Evolutionary conservation across 2,113 vertebrate genomes (phyloP).

Genomic region (Crotophaga sulcirostris): DNA sequence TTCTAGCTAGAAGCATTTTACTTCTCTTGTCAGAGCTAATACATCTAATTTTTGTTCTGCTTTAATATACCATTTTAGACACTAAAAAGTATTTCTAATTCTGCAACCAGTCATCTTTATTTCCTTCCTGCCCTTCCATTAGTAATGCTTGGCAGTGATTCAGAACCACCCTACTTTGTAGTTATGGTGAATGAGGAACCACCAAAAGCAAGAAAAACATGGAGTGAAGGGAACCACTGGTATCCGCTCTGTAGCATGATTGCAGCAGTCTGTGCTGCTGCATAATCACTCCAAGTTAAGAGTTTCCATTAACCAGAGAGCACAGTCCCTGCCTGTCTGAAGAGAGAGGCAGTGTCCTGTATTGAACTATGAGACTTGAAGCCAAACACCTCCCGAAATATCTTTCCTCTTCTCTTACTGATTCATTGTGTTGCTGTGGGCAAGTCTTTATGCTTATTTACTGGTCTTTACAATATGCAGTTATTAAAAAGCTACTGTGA

Average conservation of each 20-base stretch:
- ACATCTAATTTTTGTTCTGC: neutral
- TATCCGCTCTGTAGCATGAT: neutral
- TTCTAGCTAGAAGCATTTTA: slow-evolving; percentile 1
- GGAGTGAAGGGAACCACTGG: neutral
- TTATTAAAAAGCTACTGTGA: neutral
- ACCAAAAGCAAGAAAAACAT: neutral
- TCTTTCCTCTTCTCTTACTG: neutral
- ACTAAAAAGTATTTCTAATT: slow-evolving; percentile 1
- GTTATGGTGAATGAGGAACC: slow-evolving; percentile 3
- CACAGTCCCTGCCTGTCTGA: neutral
- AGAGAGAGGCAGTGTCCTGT: neutral
- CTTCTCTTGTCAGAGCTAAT: neutral
- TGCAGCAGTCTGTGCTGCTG: slow-evolving; percentile 5
- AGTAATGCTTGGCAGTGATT: slow-evolving; percentile 24
- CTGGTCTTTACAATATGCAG: neutral
- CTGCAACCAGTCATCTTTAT: slow-evolving; percentile 4
- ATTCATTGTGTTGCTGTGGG: neutral
- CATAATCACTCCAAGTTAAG: neutral
- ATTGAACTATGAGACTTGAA: neutral
- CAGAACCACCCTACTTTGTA: neutral
- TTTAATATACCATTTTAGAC: neutral
- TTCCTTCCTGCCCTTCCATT: slow-evolving; percentile 31
- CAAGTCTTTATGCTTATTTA: neutral
- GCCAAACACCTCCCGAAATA: neutral
- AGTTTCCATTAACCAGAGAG: slow-evolving; percentile 22